Base-by-base conservation (phyloP, 2,888 invertebrate species). In the Lucinisca nassula region DNA sequence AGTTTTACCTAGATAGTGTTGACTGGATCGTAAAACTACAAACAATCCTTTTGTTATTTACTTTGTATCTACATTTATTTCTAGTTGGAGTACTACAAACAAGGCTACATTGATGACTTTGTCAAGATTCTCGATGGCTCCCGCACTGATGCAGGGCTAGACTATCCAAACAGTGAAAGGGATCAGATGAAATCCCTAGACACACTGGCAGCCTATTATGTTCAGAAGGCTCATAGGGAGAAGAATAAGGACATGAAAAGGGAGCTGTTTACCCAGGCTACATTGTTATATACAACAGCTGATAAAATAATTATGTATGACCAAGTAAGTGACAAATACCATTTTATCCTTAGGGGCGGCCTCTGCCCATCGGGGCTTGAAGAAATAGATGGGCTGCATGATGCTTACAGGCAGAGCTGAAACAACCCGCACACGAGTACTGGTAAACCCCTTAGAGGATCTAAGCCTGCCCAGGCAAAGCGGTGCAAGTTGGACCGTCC, bases 221-320 rank as follows among this genome's bases (percentile, higher is more conserved):
- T 99, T 0, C 99, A 99, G 91, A 94, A 95, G 91, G 96, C 95
- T 27, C 99, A 99, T 95, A 98, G 98, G 79, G 99, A 99, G 96
- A 99, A 99, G 96, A 98, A 98, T 79, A 99, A 99, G 95, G 99
- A 99, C 92, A 98, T 98, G 95, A 99, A 96, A 86, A 97, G 98
- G 87, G 99, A 99, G 92, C 97, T 99, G 24, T 99, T 99, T 95
- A 98, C 98, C 30, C 95, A 96, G 97, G 99, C 99, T 1, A 99
- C 99, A 0, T 97, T 99, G 76, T 97, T 99, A n/a, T 99, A 99
- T 96, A 99, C 99, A 0, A 99, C 99, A 90, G 99, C 99, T 6
- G 99, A 99, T 96, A 99, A 99, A 97, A 99, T 99, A 96, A 99
- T 99, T 94, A 99, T 99, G 99, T 99, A 99, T 97, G 99, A 99